Percentiles rank a stretch among this genome's conserved stretches.
Evolutionary conservation across 1,140 invertebrate genomes (phyloP).

Genomic region (Panagrolaimus sp.): DNA sequence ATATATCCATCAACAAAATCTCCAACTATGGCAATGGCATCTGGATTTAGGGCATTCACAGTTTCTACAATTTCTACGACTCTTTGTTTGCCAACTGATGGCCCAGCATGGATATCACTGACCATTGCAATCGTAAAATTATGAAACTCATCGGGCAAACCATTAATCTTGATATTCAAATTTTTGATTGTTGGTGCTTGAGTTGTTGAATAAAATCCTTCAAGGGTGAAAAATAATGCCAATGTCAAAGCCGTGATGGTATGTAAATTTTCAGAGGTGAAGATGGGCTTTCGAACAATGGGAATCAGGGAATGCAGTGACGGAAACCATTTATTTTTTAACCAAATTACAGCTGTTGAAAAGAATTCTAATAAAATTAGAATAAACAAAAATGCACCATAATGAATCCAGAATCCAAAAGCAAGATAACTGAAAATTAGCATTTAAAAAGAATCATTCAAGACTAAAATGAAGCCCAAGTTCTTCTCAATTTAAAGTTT

Average conservation of each 20-base stretch:
- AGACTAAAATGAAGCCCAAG: too few relatives aligned
- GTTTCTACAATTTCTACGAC: slow-evolving; percentile 36
- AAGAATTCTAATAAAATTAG: too few relatives aligned
- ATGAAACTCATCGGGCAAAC: slow-evolving; percentile 31
- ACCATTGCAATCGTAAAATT: slow-evolving; percentile 41
- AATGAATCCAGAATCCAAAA: too few relatives aligned
- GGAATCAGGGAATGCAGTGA: too few relatives aligned
- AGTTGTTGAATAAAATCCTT: slow-evolving; percentile 18
- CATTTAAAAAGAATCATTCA: too few relatives aligned
- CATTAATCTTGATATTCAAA: slow-evolving; percentile 24
- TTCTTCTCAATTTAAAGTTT: too few relatives aligned
- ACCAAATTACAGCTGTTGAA: too few relatives aligned
- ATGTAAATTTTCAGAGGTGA: slow-evolving; percentile 30
- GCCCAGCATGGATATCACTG: slow-evolving; percentile 48
- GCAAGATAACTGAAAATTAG: too few relatives aligned
- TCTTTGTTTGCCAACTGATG: slow-evolving; percentile 35
- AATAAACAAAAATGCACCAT: too few relatives aligned
- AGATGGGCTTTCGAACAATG: slow-evolving; percentile 17
- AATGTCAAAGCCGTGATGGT: slow-evolving; percentile 28
- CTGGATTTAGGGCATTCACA: slow-evolving; percentile 34
- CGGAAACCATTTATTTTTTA: too few relatives aligned
- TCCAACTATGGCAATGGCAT: slow-evolving; percentile 38
- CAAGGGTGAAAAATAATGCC: slow-evolving; percentile 30
- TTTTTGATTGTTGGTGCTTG: slow-evolving; percentile 10
- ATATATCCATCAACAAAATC: slow-evolving; percentile 45